Evolutionary conservation across 2,113 vertebrate species (phyloP).

Genomic region (Siniperca knerii): DNA sequence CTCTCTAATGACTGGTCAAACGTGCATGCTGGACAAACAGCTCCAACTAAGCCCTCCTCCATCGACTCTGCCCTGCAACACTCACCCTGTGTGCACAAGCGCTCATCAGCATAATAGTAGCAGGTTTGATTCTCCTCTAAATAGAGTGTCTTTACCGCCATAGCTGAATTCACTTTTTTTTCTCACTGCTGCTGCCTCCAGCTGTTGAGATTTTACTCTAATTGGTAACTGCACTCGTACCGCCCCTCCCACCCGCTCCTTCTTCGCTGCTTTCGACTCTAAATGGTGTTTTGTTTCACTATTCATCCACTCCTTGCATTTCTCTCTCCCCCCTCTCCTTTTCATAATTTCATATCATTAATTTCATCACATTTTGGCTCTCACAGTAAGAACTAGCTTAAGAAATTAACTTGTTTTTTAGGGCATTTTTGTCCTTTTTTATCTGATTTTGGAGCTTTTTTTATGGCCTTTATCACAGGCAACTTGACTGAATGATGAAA

Average conservation of each 20-base stretch:
- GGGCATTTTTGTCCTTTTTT: conserved; percentile 43
- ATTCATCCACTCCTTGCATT: not conserved
- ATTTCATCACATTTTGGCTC: conserved; percentile 30
- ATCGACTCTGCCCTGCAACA: conserved; percentile 55
- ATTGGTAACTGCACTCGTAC: conserved; percentile 32
- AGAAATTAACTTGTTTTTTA: conserved; percentile 36
- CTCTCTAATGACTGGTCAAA: conserved; percentile 73
- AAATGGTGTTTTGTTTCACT: conserved; percentile 44
- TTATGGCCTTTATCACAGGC: conserved; percentile 10
- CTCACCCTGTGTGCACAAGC: conserved; percentile 8
- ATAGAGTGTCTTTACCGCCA: not conserved
- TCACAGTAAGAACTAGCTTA: conserved; percentile 32
- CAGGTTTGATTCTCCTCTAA: conserved; percentile 25
- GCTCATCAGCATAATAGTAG: conserved; percentile 20
- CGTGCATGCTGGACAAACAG: conserved; percentile 46
- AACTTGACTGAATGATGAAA: conserved; percentile 39
- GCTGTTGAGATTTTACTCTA: conserved; percentile 57
- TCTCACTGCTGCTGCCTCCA: conserved; percentile 31
- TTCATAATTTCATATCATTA: conserved; percentile 46
- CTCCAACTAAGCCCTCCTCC: conserved; percentile 57
- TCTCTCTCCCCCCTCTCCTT: not conserved
- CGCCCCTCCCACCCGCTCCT: conserved; percentile 2
- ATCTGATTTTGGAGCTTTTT: conserved; percentile 33
- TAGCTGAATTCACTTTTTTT: not conserved
- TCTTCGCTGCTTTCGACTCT: conserved; percentile 11